These are phyloP conservation scores for Drosophila subobscura DNA, from an alignment of 1,140 invertebrate species.

Conservation along the genomic window DNA sequence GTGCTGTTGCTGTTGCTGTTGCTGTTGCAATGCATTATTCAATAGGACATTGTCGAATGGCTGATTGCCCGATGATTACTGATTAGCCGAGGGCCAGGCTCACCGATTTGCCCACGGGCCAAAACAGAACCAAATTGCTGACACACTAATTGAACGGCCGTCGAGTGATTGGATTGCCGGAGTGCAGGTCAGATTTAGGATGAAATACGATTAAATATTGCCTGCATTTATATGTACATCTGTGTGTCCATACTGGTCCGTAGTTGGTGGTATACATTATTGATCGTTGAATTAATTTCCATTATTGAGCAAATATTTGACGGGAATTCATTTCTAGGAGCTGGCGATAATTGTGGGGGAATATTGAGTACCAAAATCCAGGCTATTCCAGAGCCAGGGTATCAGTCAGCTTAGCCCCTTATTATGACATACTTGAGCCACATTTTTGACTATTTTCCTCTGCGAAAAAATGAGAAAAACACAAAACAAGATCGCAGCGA, in stretches of 20 bases:
- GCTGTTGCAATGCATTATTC: slow-evolving; percentile 44
- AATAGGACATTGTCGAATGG: slow-evolving; percentile 55
- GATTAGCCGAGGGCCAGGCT: slow-evolving; percentile 28
- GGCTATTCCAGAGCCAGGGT: slow-evolving; percentile 8
- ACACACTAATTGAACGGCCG: slow-evolving; percentile 17
- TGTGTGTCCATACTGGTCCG: too few relatives aligned
- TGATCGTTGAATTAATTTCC: too few relatives aligned
- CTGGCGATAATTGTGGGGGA: too few relatives aligned
- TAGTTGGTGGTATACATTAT: too few relatives aligned
- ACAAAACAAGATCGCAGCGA: slow-evolving; percentile 35
- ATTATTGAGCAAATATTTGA: too few relatives aligned
- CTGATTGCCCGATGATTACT: slow-evolving; percentile 48
- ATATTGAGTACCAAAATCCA: slow-evolving; percentile 1
- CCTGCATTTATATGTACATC: too few relatives aligned
- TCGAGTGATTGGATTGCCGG: slow-evolving; percentile 17
- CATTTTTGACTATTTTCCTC: slow-evolving; percentile 12
- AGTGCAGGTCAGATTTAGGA: background rate
- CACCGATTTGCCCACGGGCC: slow-evolving; percentile 36
- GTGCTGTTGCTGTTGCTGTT: background rate
- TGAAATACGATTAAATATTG: slow-evolving; percentile 1
- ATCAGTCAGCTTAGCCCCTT: slow-evolving; percentile 36
- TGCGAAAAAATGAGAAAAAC: slow-evolving; percentile 37
- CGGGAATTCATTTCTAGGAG: too few relatives aligned
- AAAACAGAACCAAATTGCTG: slow-evolving; percentile 49
- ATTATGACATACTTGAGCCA: slow-evolving; percentile 27